Percentiles rank a stretch among this genome's conserved stretches.
These are phyloP conservation scores for Cavia aperea DNA, from an alignment of 2,113 vertebrate species.

Conservation along the genomic window DNA sequence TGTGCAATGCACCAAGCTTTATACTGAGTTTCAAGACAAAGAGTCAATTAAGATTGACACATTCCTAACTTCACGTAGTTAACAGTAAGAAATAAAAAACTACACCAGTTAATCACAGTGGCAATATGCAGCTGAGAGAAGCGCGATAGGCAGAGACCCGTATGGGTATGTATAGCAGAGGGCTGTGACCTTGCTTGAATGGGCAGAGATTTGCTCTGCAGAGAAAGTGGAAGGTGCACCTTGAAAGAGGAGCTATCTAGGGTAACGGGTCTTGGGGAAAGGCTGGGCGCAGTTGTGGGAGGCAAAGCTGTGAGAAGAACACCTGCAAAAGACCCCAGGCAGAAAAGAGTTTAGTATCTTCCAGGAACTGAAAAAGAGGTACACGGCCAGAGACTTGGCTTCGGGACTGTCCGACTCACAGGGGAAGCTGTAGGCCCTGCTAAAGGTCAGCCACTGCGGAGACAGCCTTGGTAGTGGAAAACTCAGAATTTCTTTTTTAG, in stretches of 20 bases:
- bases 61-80: background rate
- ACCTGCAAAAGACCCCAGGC: background rate
- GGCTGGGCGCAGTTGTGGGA: background rate
- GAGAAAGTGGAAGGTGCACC: background rate
- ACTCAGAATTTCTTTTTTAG: background rate
- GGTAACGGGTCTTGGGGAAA: background rate
- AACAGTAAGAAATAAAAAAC: background rate
- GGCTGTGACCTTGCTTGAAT: background rate
- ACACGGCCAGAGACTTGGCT: background rate
- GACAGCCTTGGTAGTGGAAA: background rate
- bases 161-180: background rate
- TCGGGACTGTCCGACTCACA: background rate
- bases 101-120: background rate
- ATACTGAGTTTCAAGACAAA: background rate
- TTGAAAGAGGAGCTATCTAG: background rate
- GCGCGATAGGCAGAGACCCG: background rate
- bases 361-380: background rate
- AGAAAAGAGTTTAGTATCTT: background rate
- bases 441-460: background rate
- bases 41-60: background rate
- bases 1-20: background rate
- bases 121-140: background rate
- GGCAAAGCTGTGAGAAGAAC: background rate
- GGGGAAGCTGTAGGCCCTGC: background rate
- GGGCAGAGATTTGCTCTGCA: background rate